A percentile compares a stretch with the other conserved stretches of the same genome.
Evolutionary conservation across 2,113 vertebrate genomes (phyloP).

Genomic region (Hoplias malabaricus): DNA sequence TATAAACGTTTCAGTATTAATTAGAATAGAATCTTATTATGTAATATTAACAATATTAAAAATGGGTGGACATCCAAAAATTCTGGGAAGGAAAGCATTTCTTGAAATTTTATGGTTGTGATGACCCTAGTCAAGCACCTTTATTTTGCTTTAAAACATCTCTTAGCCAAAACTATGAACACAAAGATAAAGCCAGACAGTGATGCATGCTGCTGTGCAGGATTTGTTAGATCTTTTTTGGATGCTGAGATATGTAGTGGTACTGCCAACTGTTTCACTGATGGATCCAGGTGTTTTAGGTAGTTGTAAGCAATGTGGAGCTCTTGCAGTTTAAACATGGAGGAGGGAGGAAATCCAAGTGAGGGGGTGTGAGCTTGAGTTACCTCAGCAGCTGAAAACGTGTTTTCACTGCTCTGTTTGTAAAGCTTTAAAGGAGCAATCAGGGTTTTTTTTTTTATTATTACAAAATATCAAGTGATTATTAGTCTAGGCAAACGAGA

Average conservation of each 20-base stretch:
- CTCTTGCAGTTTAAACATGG: neutral
- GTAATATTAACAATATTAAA: too few relatives aligned
- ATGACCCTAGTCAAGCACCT: neutral
- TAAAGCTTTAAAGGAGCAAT: too few relatives aligned
- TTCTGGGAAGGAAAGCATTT: too few relatives aligned
- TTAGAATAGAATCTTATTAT: too few relatives aligned
- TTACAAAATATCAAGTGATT: too few relatives aligned
- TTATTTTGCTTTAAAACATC: neutral
- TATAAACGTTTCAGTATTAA: too few relatives aligned
- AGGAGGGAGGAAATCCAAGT: neutral
- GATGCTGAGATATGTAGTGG: neutral
- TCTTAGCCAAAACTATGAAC: neutral
- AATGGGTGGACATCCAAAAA: too few relatives aligned
- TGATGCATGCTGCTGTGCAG: neutral
- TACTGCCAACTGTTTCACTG: neutral
- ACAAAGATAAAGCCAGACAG: neutral
- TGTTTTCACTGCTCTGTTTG: neutral
- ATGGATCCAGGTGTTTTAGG: neutral
- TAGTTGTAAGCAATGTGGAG: neutral
- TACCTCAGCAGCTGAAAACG: constrained; percentile 20
- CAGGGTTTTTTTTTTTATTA: too few relatives aligned
- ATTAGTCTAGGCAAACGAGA: too few relatives aligned
- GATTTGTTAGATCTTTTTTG: neutral
- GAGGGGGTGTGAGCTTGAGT: neutral
- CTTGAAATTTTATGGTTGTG: too few relatives aligned